Conservation (phyloP, 64 coral and sea anemone genomes). For the Trachythela sp. region DNA sequence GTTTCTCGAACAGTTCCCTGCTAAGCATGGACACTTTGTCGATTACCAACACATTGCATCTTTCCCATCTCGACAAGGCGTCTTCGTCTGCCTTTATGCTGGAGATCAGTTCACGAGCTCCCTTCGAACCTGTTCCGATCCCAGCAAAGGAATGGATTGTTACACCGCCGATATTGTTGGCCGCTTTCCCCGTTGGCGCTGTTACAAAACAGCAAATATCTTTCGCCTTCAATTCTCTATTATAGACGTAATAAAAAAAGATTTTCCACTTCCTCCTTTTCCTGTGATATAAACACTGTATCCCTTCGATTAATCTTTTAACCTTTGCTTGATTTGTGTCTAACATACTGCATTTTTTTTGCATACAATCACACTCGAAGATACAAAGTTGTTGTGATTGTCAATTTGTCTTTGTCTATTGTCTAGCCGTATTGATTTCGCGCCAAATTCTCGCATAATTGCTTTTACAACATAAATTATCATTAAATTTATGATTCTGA, state of each 20-base stretch:
- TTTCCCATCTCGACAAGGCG: conserved; percentile 22
- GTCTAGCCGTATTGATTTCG: background rate
- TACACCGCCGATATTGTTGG: background rate
- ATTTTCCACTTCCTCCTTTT: conserved; percentile 41
- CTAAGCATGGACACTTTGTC: conserved; percentile 33
- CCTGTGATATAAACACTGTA: conserved; percentile 37
- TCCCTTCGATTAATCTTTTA: background rate
- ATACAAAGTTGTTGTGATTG: too few species aligned
- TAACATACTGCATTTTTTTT: background rate
- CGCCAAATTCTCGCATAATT: background rate
- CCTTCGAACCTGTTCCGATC: background rate
- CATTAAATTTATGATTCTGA: background rate
- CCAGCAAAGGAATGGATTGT: conserved; percentile 51
- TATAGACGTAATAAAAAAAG: too few species aligned
- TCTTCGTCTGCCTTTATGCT: background rate
- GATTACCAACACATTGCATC: conserved; percentile 12
- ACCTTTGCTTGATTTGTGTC: background rate
- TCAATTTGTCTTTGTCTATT: background rate
- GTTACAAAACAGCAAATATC: background rate
- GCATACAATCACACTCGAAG: too few species aligned
- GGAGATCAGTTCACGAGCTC: conserved; percentile 24
- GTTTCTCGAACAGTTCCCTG: conserved; percentile 1
- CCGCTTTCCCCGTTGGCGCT: conserved; percentile 1
- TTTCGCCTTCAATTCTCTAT: background rate
- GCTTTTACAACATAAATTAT: background rate